These are phyloP conservation scores for Leptopilina boulardi DNA, from an alignment of 1,140 invertebrate species.

Conservation along the genomic window DNA sequence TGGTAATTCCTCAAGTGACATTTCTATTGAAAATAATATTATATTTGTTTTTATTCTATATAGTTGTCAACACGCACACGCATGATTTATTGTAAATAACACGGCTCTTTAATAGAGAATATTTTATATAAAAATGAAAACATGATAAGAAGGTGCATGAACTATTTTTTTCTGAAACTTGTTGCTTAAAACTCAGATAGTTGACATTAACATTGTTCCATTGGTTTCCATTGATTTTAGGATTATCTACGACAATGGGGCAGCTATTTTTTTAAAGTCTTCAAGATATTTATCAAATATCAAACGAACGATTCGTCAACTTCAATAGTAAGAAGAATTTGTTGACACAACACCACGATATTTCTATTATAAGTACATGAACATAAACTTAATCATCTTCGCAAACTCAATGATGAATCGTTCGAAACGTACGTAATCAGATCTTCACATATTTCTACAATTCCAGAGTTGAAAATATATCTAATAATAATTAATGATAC, in stretches of 20 bases:
- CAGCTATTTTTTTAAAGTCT: conserved; percentile 76
- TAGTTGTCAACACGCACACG: conserved; percentile 50
- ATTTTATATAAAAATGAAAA: conserved; percentile 39
- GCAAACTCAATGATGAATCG: conserved; percentile 46
- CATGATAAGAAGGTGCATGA: conserved; percentile 48
- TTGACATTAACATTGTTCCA: conserved; percentile 59
- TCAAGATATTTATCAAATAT: conserved; percentile 65
- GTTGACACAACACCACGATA: conserved; percentile 30
- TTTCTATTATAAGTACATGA: conserved; percentile 23
- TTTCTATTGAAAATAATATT: background rate
- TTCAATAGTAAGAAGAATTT: conserved; percentile 36
- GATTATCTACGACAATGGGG: conserved; percentile 75
- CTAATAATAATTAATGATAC: background rate
- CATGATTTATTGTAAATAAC: conserved; percentile 59
- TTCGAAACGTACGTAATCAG: conserved; percentile 43
- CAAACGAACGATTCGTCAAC: conserved; percentile 56
- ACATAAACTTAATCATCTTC: conserved; percentile 11
- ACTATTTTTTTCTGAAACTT: conserved; percentile 46
- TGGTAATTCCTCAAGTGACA: background rate
- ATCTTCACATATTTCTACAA: background rate
- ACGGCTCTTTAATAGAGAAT: conserved; percentile 46
- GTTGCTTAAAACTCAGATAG: conserved; percentile 39
- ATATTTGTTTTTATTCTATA: background rate
- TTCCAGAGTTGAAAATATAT: background rate
- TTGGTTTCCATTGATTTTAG: conserved; percentile 73